These are phyloP conservation scores for Scomber japonicus DNA, from an alignment of 2,113 vertebrate species.

Conservation along the genomic window DNA sequence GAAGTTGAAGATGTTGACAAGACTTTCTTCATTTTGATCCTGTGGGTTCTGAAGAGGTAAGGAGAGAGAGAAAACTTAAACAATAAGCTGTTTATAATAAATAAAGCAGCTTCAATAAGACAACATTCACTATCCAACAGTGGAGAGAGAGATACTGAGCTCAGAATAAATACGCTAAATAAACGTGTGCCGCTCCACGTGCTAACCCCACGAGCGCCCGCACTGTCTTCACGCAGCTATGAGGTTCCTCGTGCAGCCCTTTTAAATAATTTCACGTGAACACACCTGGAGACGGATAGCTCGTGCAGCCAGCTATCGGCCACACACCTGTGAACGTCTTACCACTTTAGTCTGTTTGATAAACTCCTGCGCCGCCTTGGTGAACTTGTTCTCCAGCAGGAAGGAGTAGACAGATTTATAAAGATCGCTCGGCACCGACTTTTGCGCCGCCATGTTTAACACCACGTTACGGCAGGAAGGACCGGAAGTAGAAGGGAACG, in stretches of 20 bases:
- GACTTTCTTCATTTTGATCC: constrained; percentile 83
- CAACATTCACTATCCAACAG: too few relatives aligned
- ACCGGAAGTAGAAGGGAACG: constrained; percentile 13
- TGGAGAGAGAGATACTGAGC: fast-evolving
- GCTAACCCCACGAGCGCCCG: not conserved
- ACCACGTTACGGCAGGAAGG: constrained; percentile 60
- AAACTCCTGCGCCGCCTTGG: constrained; percentile 84
- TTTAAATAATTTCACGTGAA: not conserved
- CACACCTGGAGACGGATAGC: not conserved
- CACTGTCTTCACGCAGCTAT: not conserved
- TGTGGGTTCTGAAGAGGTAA: constrained; percentile 73
- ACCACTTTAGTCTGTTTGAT: constrained; percentile 86
- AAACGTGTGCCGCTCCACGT: constrained; percentile 49
- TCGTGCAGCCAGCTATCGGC: not conserved
- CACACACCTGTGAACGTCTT: not conserved
- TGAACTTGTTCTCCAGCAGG: constrained; percentile 86
- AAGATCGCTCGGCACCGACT: constrained; percentile 84
- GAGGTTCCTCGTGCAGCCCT: not conserved
- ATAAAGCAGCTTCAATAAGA: not conserved
- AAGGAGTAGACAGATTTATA: constrained; percentile 86
- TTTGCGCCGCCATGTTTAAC: constrained; percentile 84
- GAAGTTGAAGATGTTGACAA: constrained; percentile 83
- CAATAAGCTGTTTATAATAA: too few relatives aligned
- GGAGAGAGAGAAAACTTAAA: constrained; percentile 18
- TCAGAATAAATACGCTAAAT: not conserved